Percentiles rank a stretch among this genome's conserved stretches.
Evolutionary conservation across 2,797 vertebrate species (phyloP).

Genomic region (Chloroceryle inda): DNA sequence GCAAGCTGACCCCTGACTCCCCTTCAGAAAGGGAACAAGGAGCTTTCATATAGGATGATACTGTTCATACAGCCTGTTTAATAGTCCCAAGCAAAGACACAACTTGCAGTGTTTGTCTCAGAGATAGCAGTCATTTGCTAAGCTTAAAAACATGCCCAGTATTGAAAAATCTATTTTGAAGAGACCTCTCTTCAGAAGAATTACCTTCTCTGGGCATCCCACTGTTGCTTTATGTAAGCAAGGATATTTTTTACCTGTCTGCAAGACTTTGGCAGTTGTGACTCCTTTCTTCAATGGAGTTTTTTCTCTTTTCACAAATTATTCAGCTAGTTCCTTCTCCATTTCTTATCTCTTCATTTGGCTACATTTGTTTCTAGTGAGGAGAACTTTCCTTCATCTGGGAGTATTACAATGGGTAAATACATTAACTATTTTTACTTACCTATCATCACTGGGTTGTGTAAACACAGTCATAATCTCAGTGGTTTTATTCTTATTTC

Average conservation of each 20-base stretch:
- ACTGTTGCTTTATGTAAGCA: neutral
- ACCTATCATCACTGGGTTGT: neutral
- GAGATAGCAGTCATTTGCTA: neutral
- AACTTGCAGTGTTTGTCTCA: neutral
- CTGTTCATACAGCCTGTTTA: neutral
- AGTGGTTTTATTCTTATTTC: slow-evolving; percentile 30
- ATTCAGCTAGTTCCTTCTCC: neutral
- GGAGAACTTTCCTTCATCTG: neutral
- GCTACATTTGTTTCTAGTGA: neutral
- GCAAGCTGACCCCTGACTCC: neutral
- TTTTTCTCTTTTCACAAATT: neutral
- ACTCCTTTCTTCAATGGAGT: neutral
- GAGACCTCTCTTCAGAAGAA: neutral
- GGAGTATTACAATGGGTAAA: neutral
- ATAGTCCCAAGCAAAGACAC: neutral
- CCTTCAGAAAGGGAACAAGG: neutral
- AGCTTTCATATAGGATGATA: neutral
- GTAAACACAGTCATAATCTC: neutral
- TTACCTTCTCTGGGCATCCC: neutral
- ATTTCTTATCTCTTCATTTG: neutral
- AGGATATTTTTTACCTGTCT: neutral
- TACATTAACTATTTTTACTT: neutral
- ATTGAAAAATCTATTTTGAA: neutral
- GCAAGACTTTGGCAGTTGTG: neutral
- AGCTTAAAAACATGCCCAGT: neutral